A percentile compares a stretch with the other conserved stretches of the same genome.
Conservation (phyloP, 2,113 vertebrate species). For the Lipophrys pholis region DNA sequence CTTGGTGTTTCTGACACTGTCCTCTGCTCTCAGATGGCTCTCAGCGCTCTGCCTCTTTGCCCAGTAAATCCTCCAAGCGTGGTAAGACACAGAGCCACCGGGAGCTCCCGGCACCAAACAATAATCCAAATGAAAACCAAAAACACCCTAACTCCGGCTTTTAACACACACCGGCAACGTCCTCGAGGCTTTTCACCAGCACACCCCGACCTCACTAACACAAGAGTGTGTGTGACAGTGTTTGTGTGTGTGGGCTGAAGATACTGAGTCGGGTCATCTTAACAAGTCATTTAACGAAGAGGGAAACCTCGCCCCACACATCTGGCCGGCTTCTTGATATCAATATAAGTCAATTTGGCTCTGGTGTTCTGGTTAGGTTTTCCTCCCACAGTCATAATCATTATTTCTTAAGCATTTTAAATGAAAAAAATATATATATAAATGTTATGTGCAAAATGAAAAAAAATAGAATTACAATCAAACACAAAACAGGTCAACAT, state of each 20-base stretch:
- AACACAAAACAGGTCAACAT: too few relatives aligned
- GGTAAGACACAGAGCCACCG: conserved; percentile 86
- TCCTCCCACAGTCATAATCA: too few relatives aligned
- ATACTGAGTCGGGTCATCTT: conserved; percentile 1
- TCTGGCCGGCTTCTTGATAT: too few relatives aligned
- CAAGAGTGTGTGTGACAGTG: conserved; percentile 4
- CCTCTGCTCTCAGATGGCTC: conserved; percentile 74
- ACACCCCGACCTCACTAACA: conserved; percentile 51
- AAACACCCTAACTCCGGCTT: conserved; percentile 53
- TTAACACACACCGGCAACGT: conserved; percentile 48
- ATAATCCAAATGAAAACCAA: neutral
- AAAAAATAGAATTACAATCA: too few relatives aligned
- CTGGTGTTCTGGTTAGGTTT: too few relatives aligned
- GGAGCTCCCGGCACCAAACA: conserved; percentile 47
- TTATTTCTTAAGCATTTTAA: too few relatives aligned
- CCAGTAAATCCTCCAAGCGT: conserved; percentile 94
- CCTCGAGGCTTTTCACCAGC: conserved; percentile 30
- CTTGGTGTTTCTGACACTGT: conserved; percentile 48
- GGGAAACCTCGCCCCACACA: too few relatives aligned
- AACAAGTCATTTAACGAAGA: conserved; percentile 17
- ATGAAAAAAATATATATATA: too few relatives aligned
- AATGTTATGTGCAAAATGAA: too few relatives aligned
- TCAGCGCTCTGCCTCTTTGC: conserved; percentile 83
- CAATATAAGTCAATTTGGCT: too few relatives aligned
- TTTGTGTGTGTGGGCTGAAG: conserved; percentile 11